Base-by-base conservation (phyloP, 2,888 invertebrate genomes). In the Bedellia somnulentella region DNA sequence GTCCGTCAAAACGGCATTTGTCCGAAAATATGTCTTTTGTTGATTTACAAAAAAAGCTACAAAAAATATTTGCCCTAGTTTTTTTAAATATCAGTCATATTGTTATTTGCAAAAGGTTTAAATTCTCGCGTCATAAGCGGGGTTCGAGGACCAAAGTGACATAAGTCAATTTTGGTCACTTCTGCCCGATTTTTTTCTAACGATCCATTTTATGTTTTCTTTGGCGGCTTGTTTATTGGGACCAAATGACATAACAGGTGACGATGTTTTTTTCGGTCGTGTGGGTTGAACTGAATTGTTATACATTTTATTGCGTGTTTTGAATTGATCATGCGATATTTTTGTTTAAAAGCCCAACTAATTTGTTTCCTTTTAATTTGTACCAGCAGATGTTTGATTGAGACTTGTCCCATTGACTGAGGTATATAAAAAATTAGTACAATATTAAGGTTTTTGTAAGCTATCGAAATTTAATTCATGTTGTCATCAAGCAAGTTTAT, bases 231-330 rank as follows among this genome's bases (percentile, higher is more conserved):
- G 56, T 63, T 67, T 66, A 68, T 67, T 64, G 64, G 62, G 44
- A 63, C 75, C 75, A 73, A 75, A 73, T 73, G 75, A 73, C 73
- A 73, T 70, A 71, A 70, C 75, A 75, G 75, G 73, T 75, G 75
- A 71, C 67, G 67, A 51, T 42, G 45, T 50, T 52, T 62, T 66
- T 64, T 62, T 55, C 42, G 18, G 44, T 41, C 37, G 43, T 46
- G 45, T 46, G 42, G 52, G 24, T 16, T 11, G 25, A 22, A 63
- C 47, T 54, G 66, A 68, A 68, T 63, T 57, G 71, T 71, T 70
- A 68, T 55, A 58, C 57, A 59, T 61, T 73, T 75, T 73, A 75
- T 71, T 63, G 66, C 64, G 59, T 67, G 68, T 60, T 54, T 47
- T n/a, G 11, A 15, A 21, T 48, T 47, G 44, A 52, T 52, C 51